phyloP scores from a whole-genome alignment of 2,113 vertebrate species.

The Excalfactoria chinensis region DNA sequence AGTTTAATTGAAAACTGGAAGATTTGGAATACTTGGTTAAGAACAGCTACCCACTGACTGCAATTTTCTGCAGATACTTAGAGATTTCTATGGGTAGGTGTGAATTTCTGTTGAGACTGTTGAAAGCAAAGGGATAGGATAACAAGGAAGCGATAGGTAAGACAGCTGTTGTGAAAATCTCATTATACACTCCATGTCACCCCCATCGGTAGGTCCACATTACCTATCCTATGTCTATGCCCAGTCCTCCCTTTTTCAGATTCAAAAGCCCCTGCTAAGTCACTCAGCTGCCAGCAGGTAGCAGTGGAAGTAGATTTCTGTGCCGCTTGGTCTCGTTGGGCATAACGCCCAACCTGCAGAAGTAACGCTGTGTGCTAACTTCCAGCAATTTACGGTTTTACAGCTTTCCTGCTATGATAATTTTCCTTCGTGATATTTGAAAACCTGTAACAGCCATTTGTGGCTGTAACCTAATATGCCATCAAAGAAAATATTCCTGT shows the following conservation, averaged over 20 bases:
- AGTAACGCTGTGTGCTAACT: not conserved
- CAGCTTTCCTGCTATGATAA: constrained; percentile 43
- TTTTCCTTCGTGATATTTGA: constrained; percentile 4
- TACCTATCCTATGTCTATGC: not conserved
- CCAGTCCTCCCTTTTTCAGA: not conserved
- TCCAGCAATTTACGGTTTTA: constrained; percentile 15
- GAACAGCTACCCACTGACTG: not conserved
- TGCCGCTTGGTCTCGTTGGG: not conserved
- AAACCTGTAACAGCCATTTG: not conserved
- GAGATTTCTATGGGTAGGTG: not conserved
- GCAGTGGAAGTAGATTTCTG: not conserved
- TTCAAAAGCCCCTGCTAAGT: not conserved
- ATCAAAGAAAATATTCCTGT: not conserved
- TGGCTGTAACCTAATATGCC: not conserved
- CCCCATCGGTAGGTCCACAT: not conserved
- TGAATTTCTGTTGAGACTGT: not conserved
- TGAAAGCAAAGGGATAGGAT: not conserved
- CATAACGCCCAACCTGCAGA: not conserved
- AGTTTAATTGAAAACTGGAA: not conserved
- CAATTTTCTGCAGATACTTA: not conserved
- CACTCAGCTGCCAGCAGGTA: constrained; percentile 12
- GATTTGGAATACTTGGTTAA: not conserved
- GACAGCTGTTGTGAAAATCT: not conserved
- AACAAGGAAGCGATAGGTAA: not conserved
- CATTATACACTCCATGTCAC: not conserved